Evolutionary conservation across 2,113 vertebrate species (phyloP), one percentile per base, ranked within the genome.

Genomic region (Aphyosemion australe): DNA sequence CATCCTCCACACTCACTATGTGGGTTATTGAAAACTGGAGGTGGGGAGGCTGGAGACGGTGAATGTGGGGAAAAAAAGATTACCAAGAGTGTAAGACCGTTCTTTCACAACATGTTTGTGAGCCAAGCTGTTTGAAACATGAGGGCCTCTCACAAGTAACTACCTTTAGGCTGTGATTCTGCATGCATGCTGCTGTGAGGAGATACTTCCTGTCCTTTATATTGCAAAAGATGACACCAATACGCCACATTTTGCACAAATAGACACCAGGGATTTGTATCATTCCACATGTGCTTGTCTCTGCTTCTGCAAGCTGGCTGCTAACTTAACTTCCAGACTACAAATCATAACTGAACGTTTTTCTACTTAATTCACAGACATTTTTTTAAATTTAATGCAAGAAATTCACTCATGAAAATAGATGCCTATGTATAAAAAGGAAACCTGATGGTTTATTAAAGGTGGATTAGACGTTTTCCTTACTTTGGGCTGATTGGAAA

Each of bases 1-100:
- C 83, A 84, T 93, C 84, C 79, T 88, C 87, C 90, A 90, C 86
- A 88, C 87, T 89, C 74, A 77, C 61, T 82, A 80, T 84, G 85
- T 82, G 79, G 86, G 85, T 79, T 88, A 86, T 74, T 88, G 83
- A 83, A 81, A 78, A 72, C 66, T 39, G 63, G 77, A 82, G 73
- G 80, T 74, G 49, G 72, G 72, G 54, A 68, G 74, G 56, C 73
- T 75, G 69, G 61, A 61, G 77, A 80, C 79, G 58, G 60, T 26
- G 84, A 55, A 82, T 72, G 79, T 77, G 67, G 76, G 65, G 26
- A 26, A 26, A 61, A 71, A 82, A 74, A 79, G 80, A 90, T 87
- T 83, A 85, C 60, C 9, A 70, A 74, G 75, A 81, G 77, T 75
- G 69, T 65, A 82, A 83, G 80, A 71, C 26, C 12, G 60, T 75